Evolutionary conservation across 2,888 invertebrate genomes (phyloP).

Genomic region (Torymus aiolomorphi): DNA sequence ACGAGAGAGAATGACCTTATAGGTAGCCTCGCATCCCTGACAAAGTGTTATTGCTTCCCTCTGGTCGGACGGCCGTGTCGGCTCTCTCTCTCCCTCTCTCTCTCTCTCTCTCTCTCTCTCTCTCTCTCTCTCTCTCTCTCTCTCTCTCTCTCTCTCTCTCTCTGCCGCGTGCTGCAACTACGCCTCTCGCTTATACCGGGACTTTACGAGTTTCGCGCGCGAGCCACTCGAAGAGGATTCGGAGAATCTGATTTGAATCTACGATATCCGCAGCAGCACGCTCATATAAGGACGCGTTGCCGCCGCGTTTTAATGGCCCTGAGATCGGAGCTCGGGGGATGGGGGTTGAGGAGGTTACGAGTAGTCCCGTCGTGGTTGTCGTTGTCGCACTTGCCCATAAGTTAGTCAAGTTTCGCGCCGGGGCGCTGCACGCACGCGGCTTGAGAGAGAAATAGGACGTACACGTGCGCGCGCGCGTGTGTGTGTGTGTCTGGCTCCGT

Average conservation of each 20-base stretch:
- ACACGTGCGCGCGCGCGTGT: background rate
- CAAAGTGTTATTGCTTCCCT: conserved; percentile 34
- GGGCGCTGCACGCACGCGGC: background rate
- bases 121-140: no score
- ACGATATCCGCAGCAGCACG: conserved; percentile 23
- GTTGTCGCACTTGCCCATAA: conserved; percentile 21
- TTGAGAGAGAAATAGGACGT: background rate
- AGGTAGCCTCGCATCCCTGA: conserved; percentile 7
- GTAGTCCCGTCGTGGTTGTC: background rate
- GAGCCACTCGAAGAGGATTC: conserved; percentile 20
- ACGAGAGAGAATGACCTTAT: no score
- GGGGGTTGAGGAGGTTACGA: background rate
- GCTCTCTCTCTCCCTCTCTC: no score
- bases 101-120: no score
- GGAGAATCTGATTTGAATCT: conserved; percentile 41
- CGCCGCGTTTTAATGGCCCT: conserved; percentile 31
- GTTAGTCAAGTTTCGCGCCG: conserved; percentile 24
- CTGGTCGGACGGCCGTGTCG: no score
- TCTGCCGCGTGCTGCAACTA: no score
- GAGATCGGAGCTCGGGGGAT: conserved; percentile 4
- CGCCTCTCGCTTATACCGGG: no score
- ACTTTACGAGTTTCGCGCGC: background rate
- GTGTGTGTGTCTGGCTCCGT: background rate
- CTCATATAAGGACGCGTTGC: conserved; percentile 3
- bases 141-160: no score